These are phyloP conservation scores for Basileuterus tristriatus DNA, from an alignment of 2,797 vertebrate genomes.

Conservation along the genomic window DNA sequence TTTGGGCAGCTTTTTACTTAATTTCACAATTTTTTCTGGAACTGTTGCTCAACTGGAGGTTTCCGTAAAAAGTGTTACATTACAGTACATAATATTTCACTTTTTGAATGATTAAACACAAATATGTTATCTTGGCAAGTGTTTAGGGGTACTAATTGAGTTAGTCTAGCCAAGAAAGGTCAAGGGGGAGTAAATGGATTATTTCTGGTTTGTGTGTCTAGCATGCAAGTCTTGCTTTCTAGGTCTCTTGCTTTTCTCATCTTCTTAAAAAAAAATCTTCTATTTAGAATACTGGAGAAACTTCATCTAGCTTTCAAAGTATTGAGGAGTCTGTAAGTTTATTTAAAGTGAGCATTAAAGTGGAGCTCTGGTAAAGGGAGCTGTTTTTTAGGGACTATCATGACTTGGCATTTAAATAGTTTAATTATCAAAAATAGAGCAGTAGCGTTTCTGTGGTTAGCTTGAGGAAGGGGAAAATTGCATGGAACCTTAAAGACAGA, in stretches of 20 bases:
- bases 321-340: neutral
- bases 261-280: neutral
- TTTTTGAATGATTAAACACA: conserved; percentile 63
- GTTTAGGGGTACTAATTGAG: conserved; percentile 49
- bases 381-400: neutral
- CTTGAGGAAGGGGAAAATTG: neutral
- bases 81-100: conserved; percentile 50
- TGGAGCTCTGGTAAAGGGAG: neutral
- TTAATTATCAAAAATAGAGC: conserved; percentile 1
- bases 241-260: neutral
- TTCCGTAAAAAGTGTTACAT: conserved; percentile 27
- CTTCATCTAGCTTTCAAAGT: neutral
- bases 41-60: conserved; percentile 41
- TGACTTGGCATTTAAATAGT: neutral
- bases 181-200: conserved; percentile 6
- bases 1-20: conserved; percentile 14
- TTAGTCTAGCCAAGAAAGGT: conserved; percentile 19
- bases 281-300: neutral
- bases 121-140: conserved; percentile 54
- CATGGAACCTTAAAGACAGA: neutral
- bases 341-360: neutral
- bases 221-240: neutral
- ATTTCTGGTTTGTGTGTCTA: conserved; percentile 41
- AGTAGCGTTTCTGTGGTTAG: neutral
- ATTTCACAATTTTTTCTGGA: conserved; percentile 56